These are phyloP conservation scores for Catostomus latipinnis DNA, from an alignment of 2,797 vertebrate genomes.

Conservation along the genomic window DNA sequence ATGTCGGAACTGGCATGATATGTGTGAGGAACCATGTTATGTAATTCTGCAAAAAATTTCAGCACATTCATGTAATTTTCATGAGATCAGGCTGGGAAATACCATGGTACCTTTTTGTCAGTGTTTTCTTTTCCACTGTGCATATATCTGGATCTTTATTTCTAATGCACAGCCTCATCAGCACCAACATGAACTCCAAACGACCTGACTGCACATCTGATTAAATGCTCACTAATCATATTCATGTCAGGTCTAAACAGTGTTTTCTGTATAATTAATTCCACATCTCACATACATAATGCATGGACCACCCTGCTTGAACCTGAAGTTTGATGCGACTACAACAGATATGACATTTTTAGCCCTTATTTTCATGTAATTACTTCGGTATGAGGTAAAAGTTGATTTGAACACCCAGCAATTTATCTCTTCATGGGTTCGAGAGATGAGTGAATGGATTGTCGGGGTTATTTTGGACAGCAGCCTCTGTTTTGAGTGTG, in stretches of 20 bases:
- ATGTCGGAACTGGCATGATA: too few species aligned
- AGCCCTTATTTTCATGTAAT: constrained; percentile 24
- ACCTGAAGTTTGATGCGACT: not conserved
- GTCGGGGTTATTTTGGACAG: constrained; percentile 25
- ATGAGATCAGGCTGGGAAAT: too few species aligned
- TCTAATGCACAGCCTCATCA: not conserved
- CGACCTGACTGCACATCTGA: constrained; percentile 8
- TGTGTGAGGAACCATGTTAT: too few species aligned
- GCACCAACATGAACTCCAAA: constrained; percentile 16
- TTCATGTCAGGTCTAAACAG: constrained; percentile 26
- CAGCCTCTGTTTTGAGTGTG: not conserved
- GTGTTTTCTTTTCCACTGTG: too few species aligned
- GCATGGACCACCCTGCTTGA: not conserved
- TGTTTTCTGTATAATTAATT: constrained; percentile 30
- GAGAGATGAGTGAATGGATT: constrained; percentile 14
- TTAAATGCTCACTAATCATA: constrained; percentile 6
- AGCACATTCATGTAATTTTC: too few species aligned
- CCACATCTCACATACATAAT: constrained; percentile 39
- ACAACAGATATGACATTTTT: constrained; percentile 18
- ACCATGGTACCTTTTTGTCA: too few species aligned
- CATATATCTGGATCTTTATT: too few species aligned
- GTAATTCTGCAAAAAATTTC: too few species aligned
- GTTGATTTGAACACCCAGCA: constrained; percentile 17
- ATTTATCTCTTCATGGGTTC: constrained; percentile 24
- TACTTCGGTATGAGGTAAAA: constrained; percentile 25